phyloP scores from a whole-genome alignment of 2,888 invertebrate species.

The Dysmachus trigonus region DNA sequence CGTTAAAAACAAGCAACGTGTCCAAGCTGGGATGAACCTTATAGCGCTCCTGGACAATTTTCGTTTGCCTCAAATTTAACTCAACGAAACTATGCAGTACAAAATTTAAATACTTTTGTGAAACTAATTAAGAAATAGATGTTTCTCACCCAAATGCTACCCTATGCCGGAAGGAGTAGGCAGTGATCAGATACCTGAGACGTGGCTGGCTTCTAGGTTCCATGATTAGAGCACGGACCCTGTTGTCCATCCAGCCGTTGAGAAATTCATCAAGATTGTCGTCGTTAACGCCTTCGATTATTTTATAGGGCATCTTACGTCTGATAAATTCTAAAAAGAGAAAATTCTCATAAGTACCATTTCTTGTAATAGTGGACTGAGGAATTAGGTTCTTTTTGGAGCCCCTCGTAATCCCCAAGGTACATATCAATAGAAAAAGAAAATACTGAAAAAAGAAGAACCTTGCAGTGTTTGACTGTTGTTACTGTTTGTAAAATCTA shows the following conservation, averaged over 20 bases:
- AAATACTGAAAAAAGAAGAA: no score
- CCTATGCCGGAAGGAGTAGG: conserved; percentile 84
- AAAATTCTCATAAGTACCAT: neutral
- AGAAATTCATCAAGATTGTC: conserved; percentile 80
- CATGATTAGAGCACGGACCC: conserved; percentile 88
- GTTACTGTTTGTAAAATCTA: no score
- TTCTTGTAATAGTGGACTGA: neutral
- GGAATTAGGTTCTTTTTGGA: no score
- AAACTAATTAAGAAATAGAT: neutral
- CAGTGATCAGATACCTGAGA: conserved; percentile 86
- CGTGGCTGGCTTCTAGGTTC: conserved; percentile 80
- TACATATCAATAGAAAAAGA: no score
- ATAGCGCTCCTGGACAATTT: conserved; percentile 73
- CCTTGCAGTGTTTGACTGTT: no score
- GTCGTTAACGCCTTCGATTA: conserved; percentile 77
- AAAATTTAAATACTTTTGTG: neutral
- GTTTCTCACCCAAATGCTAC: conserved; percentile 85
- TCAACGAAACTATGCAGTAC: conserved; percentile 71
- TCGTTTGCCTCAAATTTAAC: conserved; percentile 70
- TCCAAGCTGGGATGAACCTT: conserved; percentile 79
- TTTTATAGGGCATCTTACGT: conserved; percentile 83
- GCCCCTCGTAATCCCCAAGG: no score
- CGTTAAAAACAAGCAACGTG: conserved; percentile 88
- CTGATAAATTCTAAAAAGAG: conserved; percentile 80
- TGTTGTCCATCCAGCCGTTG: conserved; percentile 90